Evolutionary conservation across 2,888 invertebrate species (phyloP).

Genomic region (Cephus runcator): DNA sequence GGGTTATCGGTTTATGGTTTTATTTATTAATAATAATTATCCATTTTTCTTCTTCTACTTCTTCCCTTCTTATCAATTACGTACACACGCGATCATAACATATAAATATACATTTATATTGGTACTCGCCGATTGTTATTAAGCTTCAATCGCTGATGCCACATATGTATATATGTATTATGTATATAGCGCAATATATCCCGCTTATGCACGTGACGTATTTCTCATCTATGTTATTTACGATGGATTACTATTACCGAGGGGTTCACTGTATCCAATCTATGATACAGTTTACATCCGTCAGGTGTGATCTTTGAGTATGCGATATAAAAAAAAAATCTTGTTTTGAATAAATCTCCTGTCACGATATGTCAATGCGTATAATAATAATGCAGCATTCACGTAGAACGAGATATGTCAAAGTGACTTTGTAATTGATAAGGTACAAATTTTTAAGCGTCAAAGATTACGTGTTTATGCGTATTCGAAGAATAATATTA

Average conservation of each 20-base stretch:
- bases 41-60: neutral
- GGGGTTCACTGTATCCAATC: neutral
- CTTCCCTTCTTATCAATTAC: neutral
- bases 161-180: neutral
- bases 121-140: constrained; percentile 24
- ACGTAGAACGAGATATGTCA: neutral
- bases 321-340: neutral
- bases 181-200: neutral
- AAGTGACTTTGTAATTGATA: neutral
- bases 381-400: neutral
- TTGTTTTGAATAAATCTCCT: neutral
- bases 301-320: neutral
- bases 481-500: neutral
- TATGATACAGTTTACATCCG: too few species aligned
- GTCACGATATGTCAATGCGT: neutral
- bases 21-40: neutral
- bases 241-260: neutral
- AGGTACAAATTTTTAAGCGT: neutral
- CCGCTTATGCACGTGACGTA: neutral
- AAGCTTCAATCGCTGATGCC: neutral
- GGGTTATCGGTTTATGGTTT: neutral
- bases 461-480: neutral
- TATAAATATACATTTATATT: constrained; percentile 17
- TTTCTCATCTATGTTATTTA: neutral
- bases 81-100: neutral